Conservation (phyloP, 37 sponge, comb jelly and placozoan genomes). For the Beroe ovata region DNA sequence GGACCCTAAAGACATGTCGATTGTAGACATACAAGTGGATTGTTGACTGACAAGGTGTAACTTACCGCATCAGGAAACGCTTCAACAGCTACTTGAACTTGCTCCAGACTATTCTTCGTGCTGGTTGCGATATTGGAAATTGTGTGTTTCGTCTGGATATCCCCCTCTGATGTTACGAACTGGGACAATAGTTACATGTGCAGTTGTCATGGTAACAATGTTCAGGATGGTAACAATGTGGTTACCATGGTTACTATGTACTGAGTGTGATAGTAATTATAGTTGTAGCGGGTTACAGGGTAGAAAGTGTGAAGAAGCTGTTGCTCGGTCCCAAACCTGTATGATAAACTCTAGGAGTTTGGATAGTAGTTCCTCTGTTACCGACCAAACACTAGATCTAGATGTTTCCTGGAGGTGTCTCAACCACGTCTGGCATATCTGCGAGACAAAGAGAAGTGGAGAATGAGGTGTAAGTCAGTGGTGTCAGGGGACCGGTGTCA, state of each 20-base stretch:
- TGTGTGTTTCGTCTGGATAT: constrained; percentile 55
- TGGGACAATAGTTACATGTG: neutral
- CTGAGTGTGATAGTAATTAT: too few relatives aligned
- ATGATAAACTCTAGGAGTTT: constrained; percentile 51
- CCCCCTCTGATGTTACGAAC: constrained; percentile 47
- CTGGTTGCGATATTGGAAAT: constrained; percentile 45
- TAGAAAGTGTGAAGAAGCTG: too few relatives aligned
- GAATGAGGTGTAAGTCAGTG: too few relatives aligned
- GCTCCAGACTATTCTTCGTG: constrained; percentile 63
- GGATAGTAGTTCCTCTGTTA: constrained; percentile 57
- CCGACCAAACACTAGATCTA: constrained; percentile 24
- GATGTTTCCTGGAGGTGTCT: constrained; percentile 57
- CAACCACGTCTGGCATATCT: constrained; percentile 64
- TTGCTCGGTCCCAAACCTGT: too few relatives aligned
- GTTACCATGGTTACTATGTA: too few relatives aligned
- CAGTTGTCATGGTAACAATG: neutral
- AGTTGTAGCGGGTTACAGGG: too few relatives aligned
- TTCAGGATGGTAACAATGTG: too few relatives aligned
- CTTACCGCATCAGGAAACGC: constrained; percentile 67
- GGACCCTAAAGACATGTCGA: too few relatives aligned
- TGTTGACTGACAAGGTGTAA: too few relatives aligned
- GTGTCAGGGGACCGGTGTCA: too few relatives aligned
- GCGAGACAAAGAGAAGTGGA: neutral
- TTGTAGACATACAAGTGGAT: too few relatives aligned
- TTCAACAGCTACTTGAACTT: constrained; percentile 58